Percentiles rank a stretch among this genome's conserved stretches.
phyloP scores from a whole-genome alignment of 2,888 invertebrate genomes.

The Oasisia sp. region DNA sequence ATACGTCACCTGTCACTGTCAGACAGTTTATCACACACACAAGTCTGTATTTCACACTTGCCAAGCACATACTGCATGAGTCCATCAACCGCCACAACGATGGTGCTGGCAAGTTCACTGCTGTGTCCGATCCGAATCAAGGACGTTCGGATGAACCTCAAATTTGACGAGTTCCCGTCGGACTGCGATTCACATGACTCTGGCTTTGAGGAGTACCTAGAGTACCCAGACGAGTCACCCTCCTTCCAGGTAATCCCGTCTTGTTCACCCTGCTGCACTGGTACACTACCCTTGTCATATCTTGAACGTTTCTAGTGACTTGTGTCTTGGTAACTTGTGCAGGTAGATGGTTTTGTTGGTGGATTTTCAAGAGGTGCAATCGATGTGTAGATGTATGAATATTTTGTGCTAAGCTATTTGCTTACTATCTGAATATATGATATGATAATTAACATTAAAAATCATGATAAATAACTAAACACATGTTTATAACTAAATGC shows the following conservation, averaged over 20 bases:
- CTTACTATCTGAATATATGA: no score
- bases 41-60: not conserved
- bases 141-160: not conserved
- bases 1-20: not conserved
- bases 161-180: not conserved
- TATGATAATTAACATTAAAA: no score
- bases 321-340: not conserved
- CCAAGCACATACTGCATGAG: not conserved
- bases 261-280: no score
- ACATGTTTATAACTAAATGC: no score
- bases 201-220: not conserved
- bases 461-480: no score
- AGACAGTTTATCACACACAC: not conserved
- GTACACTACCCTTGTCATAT: no score
- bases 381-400: not conserved
- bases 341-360: not conserved
- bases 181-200: not conserved
- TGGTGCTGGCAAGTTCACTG: not conserved
- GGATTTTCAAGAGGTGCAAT: not conserved
- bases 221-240: not conserved
- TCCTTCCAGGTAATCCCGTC: not conserved
- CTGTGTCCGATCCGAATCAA: not conserved
- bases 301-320: not conserved
- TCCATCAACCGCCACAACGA: not conserved
- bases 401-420: no score